Evolutionary conservation across 2,797 vertebrate genomes (phyloP).

Genomic region (Anabas testudineus): DNA sequence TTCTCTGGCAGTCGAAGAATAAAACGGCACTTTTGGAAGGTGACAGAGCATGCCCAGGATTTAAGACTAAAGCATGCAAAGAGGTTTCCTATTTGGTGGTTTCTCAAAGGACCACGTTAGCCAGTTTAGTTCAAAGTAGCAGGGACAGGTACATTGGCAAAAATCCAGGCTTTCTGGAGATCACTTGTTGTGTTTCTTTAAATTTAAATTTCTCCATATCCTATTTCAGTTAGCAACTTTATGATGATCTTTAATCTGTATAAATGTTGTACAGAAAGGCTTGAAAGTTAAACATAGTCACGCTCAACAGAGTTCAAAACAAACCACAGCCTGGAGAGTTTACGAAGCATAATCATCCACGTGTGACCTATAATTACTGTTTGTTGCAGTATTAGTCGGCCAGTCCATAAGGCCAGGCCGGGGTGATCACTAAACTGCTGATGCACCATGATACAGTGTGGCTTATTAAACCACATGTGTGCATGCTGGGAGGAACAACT

Average conservation of each 20-base stretch:
- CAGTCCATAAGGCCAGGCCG: constrained; percentile 41
- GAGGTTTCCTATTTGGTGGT: constrained; percentile 87
- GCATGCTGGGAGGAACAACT: constrained; percentile 25
- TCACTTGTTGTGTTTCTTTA: constrained; percentile 26
- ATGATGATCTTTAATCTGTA: too few relatives aligned
- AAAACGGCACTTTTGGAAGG: constrained; percentile 90
- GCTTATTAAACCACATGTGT: constrained; percentile 52
- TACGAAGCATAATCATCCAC: constrained; percentile 63
- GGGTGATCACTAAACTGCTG: constrained; percentile 75
- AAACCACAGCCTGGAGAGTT: constrained; percentile 59
- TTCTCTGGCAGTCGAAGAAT: constrained; percentile 84
- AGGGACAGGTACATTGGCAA: constrained; percentile 81
- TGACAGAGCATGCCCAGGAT: constrained; percentile 90
- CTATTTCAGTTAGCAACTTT: neutral
- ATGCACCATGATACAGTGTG: constrained; percentile 71
- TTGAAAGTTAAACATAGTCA: constrained; percentile 14
- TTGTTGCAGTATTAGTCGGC: constrained; percentile 68
- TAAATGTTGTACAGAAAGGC: neutral
- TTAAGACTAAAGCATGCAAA: constrained; percentile 89
- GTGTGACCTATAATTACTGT: constrained; percentile 75
- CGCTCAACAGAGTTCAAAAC: constrained; percentile 35
- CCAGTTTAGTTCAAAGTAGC: constrained; percentile 84
- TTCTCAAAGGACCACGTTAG: constrained; percentile 84
- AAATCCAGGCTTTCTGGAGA: constrained; percentile 13
- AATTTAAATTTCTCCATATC: constrained; percentile 11